Percentiles rank a stretch among this genome's conserved stretches.
These are phyloP conservation scores for Drosophila azteca DNA, from an alignment of 1,140 invertebrate species.

Conservation along the genomic window DNA sequence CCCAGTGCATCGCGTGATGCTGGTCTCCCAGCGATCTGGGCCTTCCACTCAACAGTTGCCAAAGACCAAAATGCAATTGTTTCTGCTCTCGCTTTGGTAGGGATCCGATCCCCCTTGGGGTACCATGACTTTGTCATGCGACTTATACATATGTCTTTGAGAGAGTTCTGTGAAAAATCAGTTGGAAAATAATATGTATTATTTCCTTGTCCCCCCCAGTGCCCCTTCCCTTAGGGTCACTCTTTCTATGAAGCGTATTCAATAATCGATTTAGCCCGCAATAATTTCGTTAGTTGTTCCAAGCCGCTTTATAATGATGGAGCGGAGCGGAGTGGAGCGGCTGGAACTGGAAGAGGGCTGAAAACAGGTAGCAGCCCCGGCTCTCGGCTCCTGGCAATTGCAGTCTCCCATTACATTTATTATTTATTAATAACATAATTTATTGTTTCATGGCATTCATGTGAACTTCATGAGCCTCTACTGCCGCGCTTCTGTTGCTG, in stretches of 20 bases:
- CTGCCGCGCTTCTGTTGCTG: slow-evolving; percentile 28
- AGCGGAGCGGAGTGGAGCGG: not conserved
- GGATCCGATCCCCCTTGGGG: not conserved
- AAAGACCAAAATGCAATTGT: slow-evolving; percentile 51
- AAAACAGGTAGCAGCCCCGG: slow-evolving; percentile 72
- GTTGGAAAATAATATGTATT: not conserved
- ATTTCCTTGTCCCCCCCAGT: too few species aligned
- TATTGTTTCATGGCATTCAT: slow-evolving; percentile 84
- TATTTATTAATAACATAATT: slow-evolving; percentile 84
- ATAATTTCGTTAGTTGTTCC: slow-evolving; percentile 52
- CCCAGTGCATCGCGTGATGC: slow-evolving; percentile 42
- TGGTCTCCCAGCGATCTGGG: slow-evolving; percentile 18
- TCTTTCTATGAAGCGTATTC: slow-evolving; percentile 32
- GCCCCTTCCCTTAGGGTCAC: not conserved
- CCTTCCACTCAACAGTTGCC: slow-evolving; percentile 26
- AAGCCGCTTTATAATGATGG: slow-evolving; percentile 70
- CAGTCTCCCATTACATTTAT: slow-evolving; percentile 82
- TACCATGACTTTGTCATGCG: slow-evolving; percentile 5
- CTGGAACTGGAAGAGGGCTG: slow-evolving; percentile 7
- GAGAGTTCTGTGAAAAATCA: not conserved
- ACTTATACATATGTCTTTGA: too few species aligned
- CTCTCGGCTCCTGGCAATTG: slow-evolving; percentile 48
- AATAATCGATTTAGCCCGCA: not conserved
- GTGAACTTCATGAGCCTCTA: slow-evolving; percentile 71
- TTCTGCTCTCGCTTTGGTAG: not conserved